Percentiles rank a stretch among this genome's conserved stretches.
These are phyloP conservation scores for Globicephala melas DNA, from an alignment of 2,113 vertebrate species.

Conservation along the genomic window DNA sequence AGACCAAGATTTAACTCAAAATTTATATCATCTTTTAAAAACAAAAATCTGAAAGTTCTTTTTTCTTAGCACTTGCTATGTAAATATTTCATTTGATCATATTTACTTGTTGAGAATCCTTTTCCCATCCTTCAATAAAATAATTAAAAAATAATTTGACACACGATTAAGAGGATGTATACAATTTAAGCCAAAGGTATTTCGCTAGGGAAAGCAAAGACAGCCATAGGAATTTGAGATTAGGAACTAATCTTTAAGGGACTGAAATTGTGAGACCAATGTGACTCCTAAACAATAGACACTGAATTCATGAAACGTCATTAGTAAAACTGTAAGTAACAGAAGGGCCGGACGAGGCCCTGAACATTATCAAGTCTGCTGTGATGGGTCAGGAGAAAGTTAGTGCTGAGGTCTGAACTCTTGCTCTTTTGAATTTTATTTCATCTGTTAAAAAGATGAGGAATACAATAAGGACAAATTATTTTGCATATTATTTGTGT, in stretches of 20 bases:
- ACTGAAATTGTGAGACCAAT: background rate
- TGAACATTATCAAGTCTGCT: background rate
- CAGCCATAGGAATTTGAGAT: background rate
- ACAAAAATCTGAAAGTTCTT: background rate
- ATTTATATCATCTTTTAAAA: background rate
- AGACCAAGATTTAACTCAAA: background rate
- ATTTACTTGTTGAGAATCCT: background rate
- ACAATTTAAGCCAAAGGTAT: background rate
- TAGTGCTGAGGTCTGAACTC: background rate
- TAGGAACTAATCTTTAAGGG: background rate
- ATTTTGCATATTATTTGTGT: background rate
- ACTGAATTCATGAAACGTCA: background rate
- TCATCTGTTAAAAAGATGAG: background rate
- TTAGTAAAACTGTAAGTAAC: background rate
- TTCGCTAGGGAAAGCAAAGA: background rate
- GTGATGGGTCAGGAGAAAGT: background rate
- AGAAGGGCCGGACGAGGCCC: fast-evolving
- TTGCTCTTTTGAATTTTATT: background rate
- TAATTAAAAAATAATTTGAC: background rate
- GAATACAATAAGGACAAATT: background rate
- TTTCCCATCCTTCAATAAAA: background rate
- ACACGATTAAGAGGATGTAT: background rate
- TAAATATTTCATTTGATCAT: background rate
- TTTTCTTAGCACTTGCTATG: background rate
- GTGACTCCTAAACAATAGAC: background rate